Conservation (phyloP, 2,113 vertebrate species). For the Riparia riparia region DNA sequence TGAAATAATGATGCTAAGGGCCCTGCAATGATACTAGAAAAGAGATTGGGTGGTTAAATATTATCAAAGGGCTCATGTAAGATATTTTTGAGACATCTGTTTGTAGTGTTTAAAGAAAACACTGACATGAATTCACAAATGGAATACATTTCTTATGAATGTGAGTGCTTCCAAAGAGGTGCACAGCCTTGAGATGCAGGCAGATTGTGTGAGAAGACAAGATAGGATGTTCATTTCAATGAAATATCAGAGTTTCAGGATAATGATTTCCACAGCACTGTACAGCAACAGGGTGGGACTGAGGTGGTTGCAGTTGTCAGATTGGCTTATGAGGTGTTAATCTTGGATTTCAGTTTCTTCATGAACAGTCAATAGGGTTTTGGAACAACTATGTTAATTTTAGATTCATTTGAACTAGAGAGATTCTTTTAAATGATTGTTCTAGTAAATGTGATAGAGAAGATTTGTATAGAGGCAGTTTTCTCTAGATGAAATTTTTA, state of each 20-base stretch:
- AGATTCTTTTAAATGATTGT: not conserved
- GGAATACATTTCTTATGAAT: not conserved
- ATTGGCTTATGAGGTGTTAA: not conserved
- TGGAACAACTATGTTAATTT: not conserved
- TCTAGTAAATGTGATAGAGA: not conserved
- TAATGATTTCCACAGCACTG: not conserved
- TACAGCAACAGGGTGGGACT: not conserved
- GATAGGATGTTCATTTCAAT: not conserved
- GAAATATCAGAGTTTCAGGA: not conserved
- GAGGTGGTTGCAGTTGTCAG: not conserved
- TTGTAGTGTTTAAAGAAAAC: not conserved
- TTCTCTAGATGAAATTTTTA: conserved; percentile 35
- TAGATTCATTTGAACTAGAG: conserved; percentile 14
- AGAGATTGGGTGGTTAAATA: not conserved
- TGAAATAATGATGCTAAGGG: not conserved
- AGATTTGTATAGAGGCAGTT: conserved; percentile 1
- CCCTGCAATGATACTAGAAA: not conserved
- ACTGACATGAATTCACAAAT: not conserved
- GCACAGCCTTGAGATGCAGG: not conserved
- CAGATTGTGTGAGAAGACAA: not conserved
- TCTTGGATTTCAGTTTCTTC: not conserved
- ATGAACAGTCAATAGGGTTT: conserved; percentile 14
- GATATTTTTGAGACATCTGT: not conserved
- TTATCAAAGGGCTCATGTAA: not conserved
- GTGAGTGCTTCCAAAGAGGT: not conserved